Evolutionary conservation across 2,113 vertebrate genomes (phyloP), one percentile per base, ranked within the genome.

Genomic region (Actenoides hombroni): DNA sequence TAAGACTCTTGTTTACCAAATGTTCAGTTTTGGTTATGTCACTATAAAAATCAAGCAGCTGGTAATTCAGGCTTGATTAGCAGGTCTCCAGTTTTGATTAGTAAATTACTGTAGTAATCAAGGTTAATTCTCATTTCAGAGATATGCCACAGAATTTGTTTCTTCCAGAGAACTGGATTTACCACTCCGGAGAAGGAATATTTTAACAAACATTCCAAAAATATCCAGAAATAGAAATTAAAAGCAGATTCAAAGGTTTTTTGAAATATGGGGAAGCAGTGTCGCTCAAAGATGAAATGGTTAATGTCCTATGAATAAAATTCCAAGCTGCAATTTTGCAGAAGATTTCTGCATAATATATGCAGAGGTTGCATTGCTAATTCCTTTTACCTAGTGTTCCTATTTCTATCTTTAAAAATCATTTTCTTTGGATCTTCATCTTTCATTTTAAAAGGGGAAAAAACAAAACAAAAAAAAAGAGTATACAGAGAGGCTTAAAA

Each of bases 21-120:
- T 97, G 96, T 96, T 97, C 97, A 80, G 23, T 97, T 98, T 98
- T 98, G 97, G 98, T 98, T 98, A 98, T 97, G 97, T 97, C 98
- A 97, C 97, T 98, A 97, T 98, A 98, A 98, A 97, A 98, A 98
- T 97, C 96, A 98, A 97, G 98, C 98, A 97, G 97, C 98, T 98
- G 98, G 97, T 98, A 98, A 98, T 98, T 98, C 97, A 97, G 95
- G 94, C 98, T 98, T 98, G 98, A 98, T 98, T 98, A 98, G 97
- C 98, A 98, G 98, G 98, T 98, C 98, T 98, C 98, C 97, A 98
- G 97, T 98, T 98, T 97, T 98, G 98, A 98, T 98, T 98, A 98
- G 98, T 96, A 98, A 98, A 98, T 98, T 98, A 98, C 97, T 69
- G 93, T 53, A 88, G 97, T 98, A 98, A 98, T 98, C 98, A 98